phyloP scores from a whole-genome alignment of 2,888 invertebrate genomes.

The Himalopsyche anomala region DNA sequence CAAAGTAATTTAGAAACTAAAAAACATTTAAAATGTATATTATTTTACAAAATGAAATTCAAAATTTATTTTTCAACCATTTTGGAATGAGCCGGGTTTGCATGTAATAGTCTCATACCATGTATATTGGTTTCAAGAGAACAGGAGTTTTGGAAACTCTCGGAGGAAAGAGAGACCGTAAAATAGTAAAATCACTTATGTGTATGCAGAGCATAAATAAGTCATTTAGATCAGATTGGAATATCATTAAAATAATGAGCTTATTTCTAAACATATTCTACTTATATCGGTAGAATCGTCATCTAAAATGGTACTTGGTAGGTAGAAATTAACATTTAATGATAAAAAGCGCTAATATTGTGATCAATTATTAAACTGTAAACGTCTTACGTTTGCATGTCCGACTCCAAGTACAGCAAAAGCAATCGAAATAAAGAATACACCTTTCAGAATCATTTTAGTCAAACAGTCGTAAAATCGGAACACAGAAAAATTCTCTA shows the following conservation, averaged over 20 bases:
- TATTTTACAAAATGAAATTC: too few species aligned
- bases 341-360: not conserved
- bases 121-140: too few species aligned
- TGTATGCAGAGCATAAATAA: not conserved
- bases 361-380: not conserved
- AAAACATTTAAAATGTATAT: too few species aligned
- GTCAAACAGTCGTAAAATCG: not conserved
- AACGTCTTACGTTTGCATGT: conserved; percentile 8
- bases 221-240: not conserved
- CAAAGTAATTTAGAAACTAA: too few species aligned
- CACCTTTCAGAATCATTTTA: not conserved
- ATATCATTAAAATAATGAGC: not conserved
- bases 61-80: too few species aligned
- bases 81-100: too few species aligned
- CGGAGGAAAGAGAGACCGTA: too few species aligned
- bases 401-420: conserved; percentile 2
- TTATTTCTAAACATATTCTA: not conserved
- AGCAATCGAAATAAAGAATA: not conserved
- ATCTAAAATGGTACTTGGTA: not conserved
- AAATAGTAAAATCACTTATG: not conserved
- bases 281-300: not conserved
- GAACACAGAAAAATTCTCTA: too few species aligned
- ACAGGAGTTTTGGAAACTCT: too few species aligned
- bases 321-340: not conserved
- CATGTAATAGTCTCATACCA: too few species aligned